These are phyloP conservation scores for Mallotus villosus DNA, from an alignment of 2,797 vertebrate species.

Conservation along the genomic window DNA sequence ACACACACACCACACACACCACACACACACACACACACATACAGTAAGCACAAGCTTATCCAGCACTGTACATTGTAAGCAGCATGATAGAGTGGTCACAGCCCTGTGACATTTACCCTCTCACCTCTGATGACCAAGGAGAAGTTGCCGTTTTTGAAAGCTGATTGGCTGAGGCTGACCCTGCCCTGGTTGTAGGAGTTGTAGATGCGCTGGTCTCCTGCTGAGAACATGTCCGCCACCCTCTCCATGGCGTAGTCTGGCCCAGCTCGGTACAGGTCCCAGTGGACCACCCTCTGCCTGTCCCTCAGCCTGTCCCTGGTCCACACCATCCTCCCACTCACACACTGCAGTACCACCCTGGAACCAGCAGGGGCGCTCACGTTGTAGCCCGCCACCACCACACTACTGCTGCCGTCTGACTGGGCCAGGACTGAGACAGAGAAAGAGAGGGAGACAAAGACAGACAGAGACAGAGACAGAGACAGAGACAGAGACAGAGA, in stretches of 20 bases:
- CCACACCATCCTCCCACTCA: slow-evolving; percentile 92
- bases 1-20: not conserved
- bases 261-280: slow-evolving; percentile 79
- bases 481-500: not conserved
- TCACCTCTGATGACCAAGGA: slow-evolving; percentile 90
- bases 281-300: slow-evolving; percentile 92
- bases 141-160: slow-evolving; percentile 92
- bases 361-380: slow-evolving; percentile 78
- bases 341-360: slow-evolving; percentile 81
- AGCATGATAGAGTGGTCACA: slow-evolving; percentile 10
- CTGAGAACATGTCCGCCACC: slow-evolving; percentile 90
- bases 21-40: not conserved
- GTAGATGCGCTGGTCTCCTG: slow-evolving; percentile 88
- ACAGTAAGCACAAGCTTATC: not conserved
- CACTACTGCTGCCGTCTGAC: slow-evolving; percentile 70
- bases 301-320: slow-evolving; percentile 86
- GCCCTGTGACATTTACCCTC: not conserved
- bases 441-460: not conserved
- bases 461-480: not conserved
- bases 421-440: slow-evolving; percentile 61
- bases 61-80: slow-evolving; percentile 1
- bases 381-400: slow-evolving; percentile 82
- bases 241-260: slow-evolving; percentile 77
- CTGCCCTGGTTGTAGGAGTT: slow-evolving; percentile 80
- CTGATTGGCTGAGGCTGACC: slow-evolving; percentile 75